Evolutionary conservation across 2,888 invertebrate species (phyloP), one percentile per base, ranked within the genome.

Genomic region (Protonemura montana): DNA sequence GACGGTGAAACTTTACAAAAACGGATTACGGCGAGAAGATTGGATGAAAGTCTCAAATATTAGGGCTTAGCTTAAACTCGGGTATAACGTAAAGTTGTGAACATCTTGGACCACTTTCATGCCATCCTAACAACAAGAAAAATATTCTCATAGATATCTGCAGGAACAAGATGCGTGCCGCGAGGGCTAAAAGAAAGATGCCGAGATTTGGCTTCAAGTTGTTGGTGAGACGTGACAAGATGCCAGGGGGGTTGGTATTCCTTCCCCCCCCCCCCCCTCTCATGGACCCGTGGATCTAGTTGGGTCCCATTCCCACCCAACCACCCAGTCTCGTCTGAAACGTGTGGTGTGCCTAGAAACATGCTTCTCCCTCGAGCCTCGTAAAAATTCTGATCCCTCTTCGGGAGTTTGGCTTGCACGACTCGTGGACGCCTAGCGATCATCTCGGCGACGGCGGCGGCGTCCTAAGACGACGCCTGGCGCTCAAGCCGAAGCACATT

Each of bases 221-320:
- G 84, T 84, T 84, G 84, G 84, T 27, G 27, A 84, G 84, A 84
- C 84, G 84, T 84, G 84, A 84, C 84, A 84, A 42, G 84, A 84
- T 59, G 84, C 76, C 16, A n/a, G 28, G 84, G 84, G 84, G 42
- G 84, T 27, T 2, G 59, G 84, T 28, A 28, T 26, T 21, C 84
- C 27, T 21, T 59, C 82, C 82, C 82, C 76, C 59, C 27, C 84
- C 76, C 27, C 76, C 82, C 82, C 82, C 10, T 0, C 25, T 59
- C 59, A 2, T n/a, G n/a, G n/a, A 21, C 59, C 10, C 59, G 59
- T 10, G 59, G 59, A 59, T 59, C 82, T 83, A 7, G 29, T n/a
- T 30, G 29, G 84, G 27, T 76, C 84, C 76, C 84, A 84, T 84
- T 84, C 26, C 84, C 84, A 84, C 82, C 42, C 82, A 29, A 5